Evolutionary conservation across 1,140 invertebrate genomes (phyloP).

Genomic region (Brachionus manjavacas): DNA sequence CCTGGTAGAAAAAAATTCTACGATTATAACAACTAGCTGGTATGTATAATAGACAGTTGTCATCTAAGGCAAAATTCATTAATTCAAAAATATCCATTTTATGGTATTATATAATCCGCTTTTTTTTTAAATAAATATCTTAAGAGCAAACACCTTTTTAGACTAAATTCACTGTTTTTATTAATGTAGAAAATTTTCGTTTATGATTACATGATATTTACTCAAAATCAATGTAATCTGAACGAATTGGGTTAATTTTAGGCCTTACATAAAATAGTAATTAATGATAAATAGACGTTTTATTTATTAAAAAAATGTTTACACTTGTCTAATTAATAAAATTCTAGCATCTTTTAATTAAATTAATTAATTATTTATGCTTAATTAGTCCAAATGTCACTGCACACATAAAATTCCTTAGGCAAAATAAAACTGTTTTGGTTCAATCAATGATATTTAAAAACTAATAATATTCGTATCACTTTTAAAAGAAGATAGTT

Average conservation of each 20-base stretch:
- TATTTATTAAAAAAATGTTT: background rate
- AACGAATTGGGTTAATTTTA: constrained; percentile 6
- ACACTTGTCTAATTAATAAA: background rate
- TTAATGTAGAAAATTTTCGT: constrained; percentile 14
- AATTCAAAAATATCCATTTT: background rate
- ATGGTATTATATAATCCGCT: background rate
- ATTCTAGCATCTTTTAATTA: background rate
- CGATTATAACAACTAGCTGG: background rate
- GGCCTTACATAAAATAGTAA: background rate
- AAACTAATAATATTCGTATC: background rate
- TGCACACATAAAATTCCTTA: background rate
- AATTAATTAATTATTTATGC: background rate
- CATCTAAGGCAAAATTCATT: background rate
- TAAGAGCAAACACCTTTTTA: background rate
- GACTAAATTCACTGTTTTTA: background rate
- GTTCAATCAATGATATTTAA: background rate
- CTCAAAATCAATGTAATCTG: background rate
- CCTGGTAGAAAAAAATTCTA: background rate
- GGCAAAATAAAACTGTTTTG: background rate
- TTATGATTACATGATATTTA: constrained; percentile 32
- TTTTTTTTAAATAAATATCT: background rate
- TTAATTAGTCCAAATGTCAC: background rate
- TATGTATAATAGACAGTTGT: background rate
- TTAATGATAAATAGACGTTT: background rate
- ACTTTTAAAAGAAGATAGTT: background rate